phyloP scores from a whole-genome alignment of 2,113 vertebrate genomes.

The Paradoxurus hermaphroditus region DNA sequence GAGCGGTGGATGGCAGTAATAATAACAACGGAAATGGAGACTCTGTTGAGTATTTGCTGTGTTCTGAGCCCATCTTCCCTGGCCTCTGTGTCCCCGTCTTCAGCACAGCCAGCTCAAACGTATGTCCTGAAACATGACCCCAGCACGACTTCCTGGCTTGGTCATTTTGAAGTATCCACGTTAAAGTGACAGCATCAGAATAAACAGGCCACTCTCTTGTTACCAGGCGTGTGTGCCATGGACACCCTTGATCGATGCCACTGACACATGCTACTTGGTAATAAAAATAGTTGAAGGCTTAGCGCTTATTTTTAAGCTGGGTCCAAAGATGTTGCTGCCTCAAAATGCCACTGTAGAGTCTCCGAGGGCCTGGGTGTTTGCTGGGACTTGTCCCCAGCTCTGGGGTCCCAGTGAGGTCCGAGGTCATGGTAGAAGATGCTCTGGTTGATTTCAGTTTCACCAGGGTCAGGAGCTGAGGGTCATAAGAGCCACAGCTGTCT shows the following conservation, averaged over 20 bases:
- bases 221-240: neutral
- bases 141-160: neutral
- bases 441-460: neutral
- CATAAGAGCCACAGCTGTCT: neutral
- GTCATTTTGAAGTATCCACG: neutral
- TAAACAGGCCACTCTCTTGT: neutral
- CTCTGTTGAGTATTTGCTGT: neutral
- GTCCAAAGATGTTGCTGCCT: neutral
- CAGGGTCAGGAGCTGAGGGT: neutral
- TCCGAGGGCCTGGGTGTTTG: neutral
- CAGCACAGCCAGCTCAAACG: neutral
- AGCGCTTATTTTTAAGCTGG: slow-evolving; percentile 19
- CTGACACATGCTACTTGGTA: neutral
- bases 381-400: neutral
- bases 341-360: neutral
- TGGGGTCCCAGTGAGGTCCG: neutral
- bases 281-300: slow-evolving; percentile 36
- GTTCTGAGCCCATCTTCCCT: neutral
- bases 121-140: neutral
- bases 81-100: neutral
- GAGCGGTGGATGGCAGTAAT: neutral
- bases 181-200: neutral
- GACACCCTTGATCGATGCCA: neutral
- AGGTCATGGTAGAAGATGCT: neutral
- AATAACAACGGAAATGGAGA: neutral